These are phyloP conservation scores for Junonia oenone DNA, from an alignment of 2,888 invertebrate genomes.

Conservation along the genomic window DNA sequence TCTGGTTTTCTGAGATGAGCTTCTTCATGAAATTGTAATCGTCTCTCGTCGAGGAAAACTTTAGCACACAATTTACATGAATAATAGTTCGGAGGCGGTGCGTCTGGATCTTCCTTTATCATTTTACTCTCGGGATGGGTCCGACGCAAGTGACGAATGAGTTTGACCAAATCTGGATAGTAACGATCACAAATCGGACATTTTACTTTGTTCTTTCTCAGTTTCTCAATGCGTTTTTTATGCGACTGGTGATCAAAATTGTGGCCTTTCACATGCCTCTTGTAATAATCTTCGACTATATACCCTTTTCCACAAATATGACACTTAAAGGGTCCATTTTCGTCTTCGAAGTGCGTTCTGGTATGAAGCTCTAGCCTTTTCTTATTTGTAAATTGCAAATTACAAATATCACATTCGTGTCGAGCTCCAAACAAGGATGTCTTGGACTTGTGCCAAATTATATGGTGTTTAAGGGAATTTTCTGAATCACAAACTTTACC, in stretches of 20 bases:
- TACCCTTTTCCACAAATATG: slow-evolving; percentile 73
- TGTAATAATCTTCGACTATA: slow-evolving; percentile 71
- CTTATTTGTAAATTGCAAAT: slow-evolving; percentile 68
- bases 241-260: slow-evolving; percentile 68
- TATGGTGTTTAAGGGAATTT: slow-evolving; percentile 63
- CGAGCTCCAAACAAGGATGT: slow-evolving; percentile 60
- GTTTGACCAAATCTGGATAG: slow-evolving; percentile 61
- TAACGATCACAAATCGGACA: slow-evolving; percentile 67
- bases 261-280: slow-evolving; percentile 74
- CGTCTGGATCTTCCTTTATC: slow-evolving; percentile 73
- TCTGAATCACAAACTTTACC: slow-evolving; percentile 68
- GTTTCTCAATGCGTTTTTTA: slow-evolving; percentile 58
- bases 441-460: slow-evolving; percentile 67
- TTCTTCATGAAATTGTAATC: slow-evolving; percentile 59
- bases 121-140: slow-evolving; percentile 74
- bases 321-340: slow-evolving; percentile 73
- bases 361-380: slow-evolving; percentile 65
- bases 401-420: slow-evolving; percentile 70
- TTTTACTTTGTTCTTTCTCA: slow-evolving; percentile 64
- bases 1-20: slow-evolving; percentile 63
- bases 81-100: slow-evolving; percentile 55
- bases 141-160: slow-evolving; percentile 65
- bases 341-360: slow-evolving; percentile 71
- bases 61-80: slow-evolving; percentile 71
- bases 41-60: slow-evolving; percentile 57